phyloP scores from a whole-genome alignment of 2,888 invertebrate genomes.

The Acronicta psi region DNA sequence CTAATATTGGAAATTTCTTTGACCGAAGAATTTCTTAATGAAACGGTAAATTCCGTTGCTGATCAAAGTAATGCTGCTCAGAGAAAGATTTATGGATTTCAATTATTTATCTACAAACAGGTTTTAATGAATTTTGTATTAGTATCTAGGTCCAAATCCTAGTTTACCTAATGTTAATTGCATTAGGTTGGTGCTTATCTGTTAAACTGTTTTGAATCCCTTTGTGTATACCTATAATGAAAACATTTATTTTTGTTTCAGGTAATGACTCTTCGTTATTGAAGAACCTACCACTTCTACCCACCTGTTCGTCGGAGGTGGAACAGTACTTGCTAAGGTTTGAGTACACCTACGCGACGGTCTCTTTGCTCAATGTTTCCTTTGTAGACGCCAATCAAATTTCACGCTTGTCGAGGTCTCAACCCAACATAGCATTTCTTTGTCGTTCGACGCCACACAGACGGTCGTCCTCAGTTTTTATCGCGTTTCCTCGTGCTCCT shows the following conservation, averaged over 20 bases:
- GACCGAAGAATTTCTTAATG: constrained; percentile 67
- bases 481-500: constrained; percentile 75
- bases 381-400: constrained; percentile 73
- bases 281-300: constrained; percentile 1
- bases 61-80: constrained; percentile 61
- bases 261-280: constrained; percentile 49
- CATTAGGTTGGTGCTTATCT: constrained; percentile 10
- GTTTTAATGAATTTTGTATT: constrained; percentile 40
- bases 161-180: constrained; percentile 44
- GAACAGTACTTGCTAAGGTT: constrained; percentile 24
- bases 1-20: constrained; percentile 61
- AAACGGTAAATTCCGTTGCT: constrained; percentile 67
- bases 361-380: constrained; percentile 61
- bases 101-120: constrained; percentile 50
- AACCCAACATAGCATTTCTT: constrained; percentile 70
- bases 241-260: constrained; percentile 57
- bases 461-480: constrained; percentile 78
- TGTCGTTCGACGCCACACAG: constrained; percentile 66
- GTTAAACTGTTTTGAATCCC: neutral
- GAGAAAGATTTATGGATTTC: constrained; percentile 51
- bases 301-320: constrained; percentile 17
- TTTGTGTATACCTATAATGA: no score
- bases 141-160: constrained; percentile 17
- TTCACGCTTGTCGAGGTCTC: constrained; percentile 73
- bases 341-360: constrained; percentile 41